These are phyloP conservation scores for Troides oblongomaculatus DNA, from an alignment of 2,888 invertebrate genomes.

Conservation along the genomic window DNA sequence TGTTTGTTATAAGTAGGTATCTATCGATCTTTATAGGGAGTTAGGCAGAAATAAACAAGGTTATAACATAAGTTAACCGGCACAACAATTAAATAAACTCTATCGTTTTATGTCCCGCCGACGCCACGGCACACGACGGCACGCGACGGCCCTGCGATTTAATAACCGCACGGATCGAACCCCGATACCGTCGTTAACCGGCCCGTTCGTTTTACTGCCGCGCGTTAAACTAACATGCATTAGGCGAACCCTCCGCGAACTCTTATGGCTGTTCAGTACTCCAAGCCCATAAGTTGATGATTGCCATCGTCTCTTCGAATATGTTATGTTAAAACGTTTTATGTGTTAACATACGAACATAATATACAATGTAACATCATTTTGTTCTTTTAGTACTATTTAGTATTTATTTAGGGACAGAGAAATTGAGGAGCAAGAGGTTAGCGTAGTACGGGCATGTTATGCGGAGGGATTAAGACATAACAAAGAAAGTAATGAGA, in stretches of 20 bases:
- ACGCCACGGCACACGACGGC: background rate
- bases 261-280: conserved; percentile 16
- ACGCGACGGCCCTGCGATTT: conserved; percentile 24
- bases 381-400: too few relatives aligned
- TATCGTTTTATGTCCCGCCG: conserved; percentile 5
- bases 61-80: conserved; percentile 5
- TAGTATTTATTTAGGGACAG: too few relatives aligned
- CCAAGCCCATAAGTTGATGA: conserved; percentile 8
- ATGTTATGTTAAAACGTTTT: too few relatives aligned
- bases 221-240: conserved; percentile 52
- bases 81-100: conserved; percentile 15
- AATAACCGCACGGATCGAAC: conserved; percentile 37
- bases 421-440: too few relatives aligned
- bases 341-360: too few relatives aligned
- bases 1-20: too few relatives aligned
- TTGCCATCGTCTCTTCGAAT: background rate
- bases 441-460: too few relatives aligned
- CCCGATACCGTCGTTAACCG: conserved; percentile 35
- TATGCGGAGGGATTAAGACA: too few relatives aligned
- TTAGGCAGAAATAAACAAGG: background rate
- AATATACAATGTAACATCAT: too few relatives aligned
- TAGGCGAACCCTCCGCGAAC: conserved; percentile 8
- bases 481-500: too few relatives aligned
- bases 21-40: too few relatives aligned
- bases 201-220: conserved; percentile 54